Evolutionary conservation across 1,140 invertebrate species (phyloP), one percentile per base, ranked within the genome.

Genomic region (Druon quercuslanigerum): DNA sequence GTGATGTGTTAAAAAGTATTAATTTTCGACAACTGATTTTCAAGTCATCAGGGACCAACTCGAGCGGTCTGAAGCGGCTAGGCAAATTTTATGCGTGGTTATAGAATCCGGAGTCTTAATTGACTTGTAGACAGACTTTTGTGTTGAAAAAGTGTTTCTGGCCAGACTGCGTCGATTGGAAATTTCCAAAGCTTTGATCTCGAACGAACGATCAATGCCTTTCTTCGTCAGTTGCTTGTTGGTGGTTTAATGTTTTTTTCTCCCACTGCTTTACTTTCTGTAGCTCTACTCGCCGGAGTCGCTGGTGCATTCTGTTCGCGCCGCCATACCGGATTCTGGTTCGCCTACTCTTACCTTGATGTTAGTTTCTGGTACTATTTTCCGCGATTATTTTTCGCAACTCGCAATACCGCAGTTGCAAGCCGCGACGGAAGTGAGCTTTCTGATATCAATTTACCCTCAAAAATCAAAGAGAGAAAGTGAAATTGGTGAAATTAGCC

Each of bases 271-370:
- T 60, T 16, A 16, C 25, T 25, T 7, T n/a, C 33, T 33, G 25
- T 66, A 14, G 20, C 13, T 25, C 5, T 54, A 17, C 52, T 17
- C 52, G 52, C 17, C 60, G 14, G 13, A 33, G 20, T 66, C 25
- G 14, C 60, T 66, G 40, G 16, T 66, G 16, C 60, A 40, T 33
- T 66, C 74, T 72, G 74, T 73, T 60, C 71, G 51, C 66, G 81
- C 75, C 79, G 79, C 74, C 79, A 82, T 78, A 66, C 60, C 76
- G 57, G 57, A 66, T 76, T 77, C 54, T 70, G 19, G 72, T 77
- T 70, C 70, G 56, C 52, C 66, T 66, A 66, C 60, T 66, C 60
- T 66, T 33, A 66, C 60, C 60, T 66, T 66, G 60, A 33, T 66
- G 60, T 66, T 46, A 33, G 60, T 40, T 66, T 66, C 60, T 66